A percentile compares a stretch with the other conserved stretches of the same genome.
phyloP scores from a whole-genome alignment of 2,113 vertebrate genomes.

The Chionis minor region DNA sequence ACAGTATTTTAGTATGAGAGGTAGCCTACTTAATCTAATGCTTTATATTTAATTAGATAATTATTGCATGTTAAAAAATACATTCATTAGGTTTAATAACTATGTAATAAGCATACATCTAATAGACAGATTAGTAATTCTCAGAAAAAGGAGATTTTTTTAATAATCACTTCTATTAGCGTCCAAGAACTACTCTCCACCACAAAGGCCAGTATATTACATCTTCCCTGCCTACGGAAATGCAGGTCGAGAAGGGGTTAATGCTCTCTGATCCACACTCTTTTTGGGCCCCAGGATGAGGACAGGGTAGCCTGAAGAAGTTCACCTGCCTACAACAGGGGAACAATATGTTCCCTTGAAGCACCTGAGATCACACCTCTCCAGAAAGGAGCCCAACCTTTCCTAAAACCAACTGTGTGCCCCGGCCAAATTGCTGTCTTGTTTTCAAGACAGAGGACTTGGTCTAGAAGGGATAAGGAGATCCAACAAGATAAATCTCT shows the following conservation, averaged over 20 bases:
- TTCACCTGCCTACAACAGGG: neutral
- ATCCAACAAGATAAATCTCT: neutral
- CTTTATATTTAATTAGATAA: conserved; percentile 63
- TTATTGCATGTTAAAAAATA: conserved; percentile 63
- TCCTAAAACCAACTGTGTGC: too few species aligned
- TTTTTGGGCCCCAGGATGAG: neutral
- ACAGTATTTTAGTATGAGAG: conserved; percentile 52
- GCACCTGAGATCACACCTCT: neutral
- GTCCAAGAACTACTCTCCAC: neutral
- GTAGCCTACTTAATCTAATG: conserved; percentile 59
- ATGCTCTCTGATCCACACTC: neutral
- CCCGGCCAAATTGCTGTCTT: neutral
- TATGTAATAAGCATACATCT: conserved; percentile 46
- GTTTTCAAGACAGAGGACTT: neutral
- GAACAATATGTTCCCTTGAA: neutral
- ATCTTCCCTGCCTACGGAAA: neutral
- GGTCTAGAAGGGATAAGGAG: neutral
- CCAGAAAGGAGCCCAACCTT: neutral
- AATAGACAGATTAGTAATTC: conserved; percentile 41
- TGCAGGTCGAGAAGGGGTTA: neutral
- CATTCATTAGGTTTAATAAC: conserved; percentile 56
- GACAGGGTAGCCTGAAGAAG: neutral
- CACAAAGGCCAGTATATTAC: neutral
- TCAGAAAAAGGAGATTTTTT: neutral
- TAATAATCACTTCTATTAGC: neutral